Evolutionary conservation across 1,140 invertebrate species (phyloP).

Genomic region (Drosophila nigromelanica): DNA sequence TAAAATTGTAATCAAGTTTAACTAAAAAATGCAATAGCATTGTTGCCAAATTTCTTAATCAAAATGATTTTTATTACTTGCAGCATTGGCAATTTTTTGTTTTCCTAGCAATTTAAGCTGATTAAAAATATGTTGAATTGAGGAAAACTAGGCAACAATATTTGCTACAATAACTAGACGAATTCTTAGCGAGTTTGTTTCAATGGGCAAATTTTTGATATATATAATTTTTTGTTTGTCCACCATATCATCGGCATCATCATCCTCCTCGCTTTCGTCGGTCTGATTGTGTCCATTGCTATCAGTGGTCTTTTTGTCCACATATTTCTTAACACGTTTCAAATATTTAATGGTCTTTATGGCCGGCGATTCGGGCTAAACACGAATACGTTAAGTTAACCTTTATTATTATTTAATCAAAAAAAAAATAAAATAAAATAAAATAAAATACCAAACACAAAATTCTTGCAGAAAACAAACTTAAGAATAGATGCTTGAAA

Average conservation of each 20-base stretch:
- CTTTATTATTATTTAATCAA: conserved; percentile 14
- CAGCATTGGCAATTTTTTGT: too few species aligned
- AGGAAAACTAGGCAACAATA: too few species aligned
- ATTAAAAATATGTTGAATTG: too few species aligned
- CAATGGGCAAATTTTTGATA: too few species aligned
- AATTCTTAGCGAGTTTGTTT: neutral
- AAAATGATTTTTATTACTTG: too few species aligned
- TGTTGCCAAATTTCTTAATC: too few species aligned
- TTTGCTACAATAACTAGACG: too few species aligned
- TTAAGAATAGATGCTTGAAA: conserved; percentile 7
- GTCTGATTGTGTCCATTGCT: conserved; percentile 63
- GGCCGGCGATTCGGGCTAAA: conserved; percentile 79
- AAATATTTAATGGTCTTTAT: conserved; percentile 83
- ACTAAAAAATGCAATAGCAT: too few species aligned
- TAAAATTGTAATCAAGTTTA: too few species aligned
- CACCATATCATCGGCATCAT: conserved; percentile 87
- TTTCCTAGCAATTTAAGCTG: too few species aligned
- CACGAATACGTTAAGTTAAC: conserved; percentile 17
- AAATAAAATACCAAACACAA: neutral
- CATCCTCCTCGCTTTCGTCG: conserved; percentile 83
- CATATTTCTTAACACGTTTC: conserved; percentile 83
- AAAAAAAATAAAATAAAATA: neutral
- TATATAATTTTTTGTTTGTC: conserved; percentile 41
- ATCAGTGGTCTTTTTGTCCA: conserved; percentile 81
- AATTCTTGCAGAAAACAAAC: neutral